Evolutionary conservation across 2,888 invertebrate genomes (phyloP).

Genomic region (Eilema griseolum): DNA sequence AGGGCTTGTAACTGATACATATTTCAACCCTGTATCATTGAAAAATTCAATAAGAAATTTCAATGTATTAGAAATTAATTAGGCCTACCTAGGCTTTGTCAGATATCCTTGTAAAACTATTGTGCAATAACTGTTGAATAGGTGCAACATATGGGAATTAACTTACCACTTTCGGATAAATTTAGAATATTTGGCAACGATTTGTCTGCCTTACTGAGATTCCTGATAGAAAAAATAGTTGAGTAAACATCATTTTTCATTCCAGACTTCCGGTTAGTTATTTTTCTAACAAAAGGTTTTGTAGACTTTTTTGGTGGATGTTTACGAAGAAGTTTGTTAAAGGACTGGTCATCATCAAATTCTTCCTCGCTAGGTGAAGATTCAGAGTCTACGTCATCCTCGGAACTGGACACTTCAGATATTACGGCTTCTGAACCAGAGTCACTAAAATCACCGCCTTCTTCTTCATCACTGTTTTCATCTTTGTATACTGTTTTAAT

Average conservation of each 20-base stretch:
- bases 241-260: slow-evolving; percentile 52
- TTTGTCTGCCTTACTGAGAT: slow-evolving; percentile 81
- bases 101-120: not conserved
- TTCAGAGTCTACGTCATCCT: slow-evolving; percentile 56
- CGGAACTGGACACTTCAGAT: slow-evolving; percentile 72
- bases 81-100: too few species aligned
- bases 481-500: slow-evolving; percentile 80
- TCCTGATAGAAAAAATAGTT: slow-evolving; percentile 71
- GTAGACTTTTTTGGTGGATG: slow-evolving; percentile 57
- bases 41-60: too few species aligned
- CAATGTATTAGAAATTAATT: too few species aligned
- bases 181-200: slow-evolving; percentile 77
- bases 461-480: slow-evolving; percentile 75
- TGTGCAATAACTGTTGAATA: slow-evolving; percentile 2
- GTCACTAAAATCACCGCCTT: slow-evolving; percentile 79
- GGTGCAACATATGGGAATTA: not conserved
- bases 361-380: slow-evolving; percentile 69
- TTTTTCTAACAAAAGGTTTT: slow-evolving; percentile 67
- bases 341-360: slow-evolving; percentile 55
- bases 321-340: slow-evolving; percentile 34
- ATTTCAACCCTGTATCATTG: too few species aligned
- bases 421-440: slow-evolving; percentile 83
- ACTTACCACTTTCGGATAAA: slow-evolving; percentile 84
- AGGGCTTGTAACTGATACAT: too few species aligned
- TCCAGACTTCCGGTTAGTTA: slow-evolving; percentile 60